These are phyloP conservation scores for Drosophila kohkoa DNA, from an alignment of 1,140 invertebrate species.

Conservation along the genomic window DNA sequence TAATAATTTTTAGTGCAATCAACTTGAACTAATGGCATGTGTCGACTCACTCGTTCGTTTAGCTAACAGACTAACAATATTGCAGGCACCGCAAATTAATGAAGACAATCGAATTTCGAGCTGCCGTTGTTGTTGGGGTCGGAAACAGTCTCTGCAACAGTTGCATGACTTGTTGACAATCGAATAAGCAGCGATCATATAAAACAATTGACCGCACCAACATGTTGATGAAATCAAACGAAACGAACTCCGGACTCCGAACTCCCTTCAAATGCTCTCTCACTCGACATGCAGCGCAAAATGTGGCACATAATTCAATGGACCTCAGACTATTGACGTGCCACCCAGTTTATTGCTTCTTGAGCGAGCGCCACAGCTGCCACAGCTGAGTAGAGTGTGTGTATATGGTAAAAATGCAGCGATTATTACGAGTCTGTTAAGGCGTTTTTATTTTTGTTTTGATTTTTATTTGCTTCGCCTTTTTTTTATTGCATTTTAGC, in stretches of 20 bases:
- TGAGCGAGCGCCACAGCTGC: constrained; percentile 3
- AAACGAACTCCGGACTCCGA: constrained; percentile 12
- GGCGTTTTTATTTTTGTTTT: constrained; percentile 52
- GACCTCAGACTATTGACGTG: not conserved
- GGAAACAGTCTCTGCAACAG: constrained; percentile 24
- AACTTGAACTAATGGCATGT: constrained; percentile 58
- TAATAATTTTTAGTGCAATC: constrained; percentile 62
- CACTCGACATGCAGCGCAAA: not conserved
- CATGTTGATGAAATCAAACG: constrained; percentile 13
- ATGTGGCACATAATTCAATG: not conserved
- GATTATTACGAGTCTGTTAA: constrained; percentile 59
- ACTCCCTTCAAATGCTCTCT: constrained; percentile 10
- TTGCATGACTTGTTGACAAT: constrained; percentile 68
- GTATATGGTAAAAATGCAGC: constrained; percentile 27
- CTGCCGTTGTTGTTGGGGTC: constrained; percentile 2
- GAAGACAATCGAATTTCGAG: constrained; percentile 39
- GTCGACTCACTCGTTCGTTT: constrained; percentile 53
- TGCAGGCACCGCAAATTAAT: constrained; percentile 54
- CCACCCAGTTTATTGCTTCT: constrained; percentile 5
- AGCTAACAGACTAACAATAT: constrained; percentile 44
- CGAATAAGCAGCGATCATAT: constrained; percentile 45
- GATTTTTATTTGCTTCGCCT: constrained; percentile 55
- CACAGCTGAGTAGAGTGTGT: not conserved
- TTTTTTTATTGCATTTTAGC: constrained; percentile 63
- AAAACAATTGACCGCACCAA: constrained; percentile 38